These are phyloP conservation scores for Gymnoscelis rufifasciata DNA, from an alignment of 2,888 invertebrate genomes.

Conservation along the genomic window DNA sequence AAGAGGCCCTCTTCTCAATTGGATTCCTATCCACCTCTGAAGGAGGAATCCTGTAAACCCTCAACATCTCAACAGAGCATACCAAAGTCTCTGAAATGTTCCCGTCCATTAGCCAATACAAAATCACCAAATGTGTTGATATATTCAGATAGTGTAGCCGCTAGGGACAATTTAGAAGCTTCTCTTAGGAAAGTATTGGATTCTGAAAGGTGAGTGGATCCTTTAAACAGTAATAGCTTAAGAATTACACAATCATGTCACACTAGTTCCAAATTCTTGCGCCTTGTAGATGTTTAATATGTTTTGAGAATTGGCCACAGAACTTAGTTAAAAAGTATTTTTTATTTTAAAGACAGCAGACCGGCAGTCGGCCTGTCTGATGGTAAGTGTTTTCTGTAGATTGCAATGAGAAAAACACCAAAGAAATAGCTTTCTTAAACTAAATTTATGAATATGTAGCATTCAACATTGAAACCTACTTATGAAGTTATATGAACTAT, in stretches of 20 bases:
- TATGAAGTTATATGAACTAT: no score
- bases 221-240: constrained; percentile 22
- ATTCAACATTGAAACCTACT: neutral
- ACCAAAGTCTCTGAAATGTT: constrained; percentile 63
- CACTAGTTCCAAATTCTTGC: constrained; percentile 19
- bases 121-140: constrained; percentile 91
- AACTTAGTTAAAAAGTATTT: constrained; percentile 21
- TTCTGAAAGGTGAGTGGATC: constrained; percentile 81
- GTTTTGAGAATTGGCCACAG: constrained; percentile 26
- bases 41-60: constrained; percentile 46
- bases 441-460: constrained; percentile 11
- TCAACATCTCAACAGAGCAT: constrained; percentile 51
- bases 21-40: constrained; percentile 49
- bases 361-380: constrained; percentile 34
- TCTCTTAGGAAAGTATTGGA: constrained; percentile 84
- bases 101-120: constrained; percentile 76
- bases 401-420: constrained; percentile 19
- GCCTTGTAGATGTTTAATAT: constrained; percentile 24
- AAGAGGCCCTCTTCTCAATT: constrained; percentile 54
- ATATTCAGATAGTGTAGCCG: constrained; percentile 87
- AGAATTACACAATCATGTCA: constrained; percentile 24
- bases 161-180: constrained; percentile 85
- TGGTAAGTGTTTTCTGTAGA: constrained; percentile 30
- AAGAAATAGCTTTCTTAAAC: constrained; percentile 17
- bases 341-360: constrained; percentile 33